These are phyloP conservation scores for Dascyllus trimaculatus DNA, from an alignment of 2,113 vertebrate species.

Conservation along the genomic window DNA sequence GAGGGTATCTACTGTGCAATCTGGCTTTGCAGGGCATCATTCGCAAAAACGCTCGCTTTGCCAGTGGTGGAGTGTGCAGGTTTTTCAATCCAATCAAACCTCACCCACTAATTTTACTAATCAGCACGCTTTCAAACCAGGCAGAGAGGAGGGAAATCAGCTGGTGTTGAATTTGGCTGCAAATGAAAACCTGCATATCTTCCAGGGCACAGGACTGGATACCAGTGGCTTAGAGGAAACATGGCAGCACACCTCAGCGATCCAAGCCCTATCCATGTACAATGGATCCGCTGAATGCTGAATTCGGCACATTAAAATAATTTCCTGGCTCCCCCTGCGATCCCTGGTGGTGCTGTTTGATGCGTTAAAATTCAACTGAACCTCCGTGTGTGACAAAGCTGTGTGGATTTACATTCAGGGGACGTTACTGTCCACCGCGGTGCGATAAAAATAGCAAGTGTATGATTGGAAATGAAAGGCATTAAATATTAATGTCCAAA, in stretches of 20 bases:
- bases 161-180: slow-evolving; percentile 53
- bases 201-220: slow-evolving; percentile 49
- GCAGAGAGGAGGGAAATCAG: slow-evolving; percentile 43
- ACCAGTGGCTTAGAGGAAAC: slow-evolving; percentile 30
- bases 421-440: neutral
- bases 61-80: slow-evolving; percentile 35
- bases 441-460: slow-evolving; percentile 12
- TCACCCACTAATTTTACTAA: slow-evolving; percentile 61
- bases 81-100: slow-evolving; percentile 66
- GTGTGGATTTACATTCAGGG: slow-evolving; percentile 29
- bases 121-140: slow-evolving; percentile 55
- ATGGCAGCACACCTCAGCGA: slow-evolving; percentile 40
- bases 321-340: slow-evolving; percentile 4
- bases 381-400: slow-evolving; percentile 7
- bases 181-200: slow-evolving; percentile 44
- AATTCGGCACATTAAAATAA: slow-evolving; percentile 41
- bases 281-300: slow-evolving; percentile 34
- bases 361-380: slow-evolving; percentile 17
- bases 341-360: slow-evolving; percentile 6
- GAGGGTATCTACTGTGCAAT: slow-evolving; percentile 25
- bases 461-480: neutral
- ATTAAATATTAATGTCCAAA: neutral
- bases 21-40: slow-evolving; percentile 30
- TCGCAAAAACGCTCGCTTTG: slow-evolving; percentile 31
- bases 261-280: slow-evolving; percentile 22